A percentile compares a stretch with the other conserved stretches of the same genome.
Conservation (phyloP, 2,888 invertebrate species). For the Drosophila mimetica region DNA sequence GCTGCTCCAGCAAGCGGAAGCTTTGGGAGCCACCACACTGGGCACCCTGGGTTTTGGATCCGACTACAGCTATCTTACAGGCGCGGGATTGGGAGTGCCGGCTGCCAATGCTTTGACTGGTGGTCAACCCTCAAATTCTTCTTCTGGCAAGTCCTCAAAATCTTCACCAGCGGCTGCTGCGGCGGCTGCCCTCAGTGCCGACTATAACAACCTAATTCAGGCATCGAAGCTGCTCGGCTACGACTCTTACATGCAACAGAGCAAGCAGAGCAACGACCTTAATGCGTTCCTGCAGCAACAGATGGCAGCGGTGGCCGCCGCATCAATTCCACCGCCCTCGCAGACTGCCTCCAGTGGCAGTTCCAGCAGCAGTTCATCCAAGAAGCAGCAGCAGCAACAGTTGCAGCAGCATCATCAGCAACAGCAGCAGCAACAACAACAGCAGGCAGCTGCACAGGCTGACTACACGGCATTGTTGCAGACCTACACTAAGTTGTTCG, state of each 20-base stretch:
- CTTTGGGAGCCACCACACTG: conserved; percentile 83
- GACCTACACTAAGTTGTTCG: conserved; percentile 83
- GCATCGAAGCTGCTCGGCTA: conserved; percentile 84
- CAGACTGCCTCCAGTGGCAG: conserved; percentile 42
- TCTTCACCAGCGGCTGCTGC: conserved; percentile 71
- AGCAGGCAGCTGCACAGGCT: conserved; percentile 71
- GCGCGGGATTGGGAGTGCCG: conserved; percentile 61
- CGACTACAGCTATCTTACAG: conserved; percentile 82
- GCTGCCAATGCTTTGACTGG: conserved; percentile 23
- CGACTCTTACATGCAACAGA: conserved; percentile 83
- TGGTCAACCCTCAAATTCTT: conserved; percentile 41
- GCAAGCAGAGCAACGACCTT: conserved; percentile 80
- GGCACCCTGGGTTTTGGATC: conserved; percentile 83
- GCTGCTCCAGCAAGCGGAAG: conserved; percentile 84
- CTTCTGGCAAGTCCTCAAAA: conserved; percentile 68
- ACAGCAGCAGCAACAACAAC: conserved; percentile 70
- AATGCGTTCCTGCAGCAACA: conserved; percentile 83
- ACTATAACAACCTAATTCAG: conserved; percentile 83
- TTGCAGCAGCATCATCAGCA: conserved; percentile 67
- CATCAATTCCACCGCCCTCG: conserved; percentile 68
- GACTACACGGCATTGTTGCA: conserved; percentile 83
- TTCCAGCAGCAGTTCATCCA: conserved; percentile 56
- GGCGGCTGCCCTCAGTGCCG: conserved; percentile 79
- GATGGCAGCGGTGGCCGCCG: conserved; percentile 81
- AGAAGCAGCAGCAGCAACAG: conserved; percentile 62